Conservation (phyloP, 2,888 invertebrate genomes). For the Gibbula magus region DNA sequence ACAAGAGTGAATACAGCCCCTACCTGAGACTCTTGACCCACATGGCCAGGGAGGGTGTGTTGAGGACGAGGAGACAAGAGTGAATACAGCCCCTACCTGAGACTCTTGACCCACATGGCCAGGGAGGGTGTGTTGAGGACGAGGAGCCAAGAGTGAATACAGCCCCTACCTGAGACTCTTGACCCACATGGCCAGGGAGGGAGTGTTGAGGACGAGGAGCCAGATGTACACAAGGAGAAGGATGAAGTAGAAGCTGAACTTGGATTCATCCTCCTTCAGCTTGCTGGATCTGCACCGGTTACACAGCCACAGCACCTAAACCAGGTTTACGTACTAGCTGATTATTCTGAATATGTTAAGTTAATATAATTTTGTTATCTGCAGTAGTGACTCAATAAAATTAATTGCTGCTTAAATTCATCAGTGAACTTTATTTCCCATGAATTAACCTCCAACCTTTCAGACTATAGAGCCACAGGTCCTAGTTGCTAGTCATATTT, state of each 20-base stretch:
- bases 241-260: constrained; percentile 45
- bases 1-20: constrained; percentile 19
- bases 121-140: constrained; percentile 48
- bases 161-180: constrained; percentile 50
- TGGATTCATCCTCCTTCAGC: constrained; percentile 35
- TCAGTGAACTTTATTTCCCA: too few species aligned
- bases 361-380: too few species aligned
- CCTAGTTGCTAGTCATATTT: too few species aligned
- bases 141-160: constrained; percentile 36
- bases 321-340: too few species aligned
- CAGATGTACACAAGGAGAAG: constrained; percentile 53
- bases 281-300: constrained; percentile 34
- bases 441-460: too few species aligned
- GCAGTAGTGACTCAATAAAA: too few species aligned
- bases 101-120: constrained; percentile 50
- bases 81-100: constrained; percentile 42
- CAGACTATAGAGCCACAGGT: too few species aligned
- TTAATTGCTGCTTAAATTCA: too few species aligned
- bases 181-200: constrained; percentile 50
- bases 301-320: constrained; percentile 48
- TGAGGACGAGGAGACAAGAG: constrained; percentile 46
- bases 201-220: constrained; percentile 47
- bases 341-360: too few species aligned
- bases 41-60: constrained; percentile 48
- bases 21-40: constrained; percentile 53